Evolutionary conservation across 2,113 vertebrate species (phyloP).

Genomic region (Ceyx melanurus): DNA sequence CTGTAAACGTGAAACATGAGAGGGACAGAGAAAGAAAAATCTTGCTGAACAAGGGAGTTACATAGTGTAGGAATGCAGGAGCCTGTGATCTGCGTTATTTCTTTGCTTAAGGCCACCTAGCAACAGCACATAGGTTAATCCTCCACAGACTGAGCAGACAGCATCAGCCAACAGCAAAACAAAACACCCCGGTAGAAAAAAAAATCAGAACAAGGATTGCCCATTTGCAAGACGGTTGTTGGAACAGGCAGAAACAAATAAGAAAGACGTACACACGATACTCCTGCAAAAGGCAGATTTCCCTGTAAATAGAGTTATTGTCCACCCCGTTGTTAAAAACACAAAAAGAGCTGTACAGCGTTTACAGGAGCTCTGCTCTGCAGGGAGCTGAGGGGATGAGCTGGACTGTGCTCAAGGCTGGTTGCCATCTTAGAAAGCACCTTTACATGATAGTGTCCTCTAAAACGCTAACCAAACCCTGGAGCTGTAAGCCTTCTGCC

Average conservation of each 20-base stretch:
- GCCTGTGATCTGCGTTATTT: constrained; percentile 60
- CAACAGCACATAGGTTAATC: constrained; percentile 67
- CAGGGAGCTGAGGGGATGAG: constrained; percentile 30
- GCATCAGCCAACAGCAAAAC: constrained; percentile 67
- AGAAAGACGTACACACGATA: not conserved
- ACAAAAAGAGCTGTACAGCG: constrained; percentile 52
- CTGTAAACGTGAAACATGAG: not conserved
- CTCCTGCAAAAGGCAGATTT: constrained; percentile 36
- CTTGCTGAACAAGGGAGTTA: constrained; percentile 53
- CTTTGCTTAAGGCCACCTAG: constrained; percentile 73
- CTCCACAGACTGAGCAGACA: constrained; percentile 63
- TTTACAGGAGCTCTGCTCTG: not conserved
- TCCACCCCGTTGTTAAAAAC: constrained; percentile 35
- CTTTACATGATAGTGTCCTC: constrained; percentile 10
- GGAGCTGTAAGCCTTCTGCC: not conserved
- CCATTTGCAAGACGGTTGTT: constrained; percentile 31
- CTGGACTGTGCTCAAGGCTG: constrained; percentile 11
- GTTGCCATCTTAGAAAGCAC: constrained; percentile 15
- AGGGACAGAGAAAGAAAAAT: constrained; percentile 9
- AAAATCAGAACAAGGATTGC: constrained; percentile 53
- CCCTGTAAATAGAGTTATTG: constrained; percentile 50
- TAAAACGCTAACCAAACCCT: not conserved
- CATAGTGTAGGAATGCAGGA: constrained; percentile 52
- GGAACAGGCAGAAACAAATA: constrained; percentile 21
- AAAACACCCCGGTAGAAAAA: constrained; percentile 45